Conservation (phyloP, 1,140 invertebrate genomes). For the Odontomachus brunneus region DNA sequence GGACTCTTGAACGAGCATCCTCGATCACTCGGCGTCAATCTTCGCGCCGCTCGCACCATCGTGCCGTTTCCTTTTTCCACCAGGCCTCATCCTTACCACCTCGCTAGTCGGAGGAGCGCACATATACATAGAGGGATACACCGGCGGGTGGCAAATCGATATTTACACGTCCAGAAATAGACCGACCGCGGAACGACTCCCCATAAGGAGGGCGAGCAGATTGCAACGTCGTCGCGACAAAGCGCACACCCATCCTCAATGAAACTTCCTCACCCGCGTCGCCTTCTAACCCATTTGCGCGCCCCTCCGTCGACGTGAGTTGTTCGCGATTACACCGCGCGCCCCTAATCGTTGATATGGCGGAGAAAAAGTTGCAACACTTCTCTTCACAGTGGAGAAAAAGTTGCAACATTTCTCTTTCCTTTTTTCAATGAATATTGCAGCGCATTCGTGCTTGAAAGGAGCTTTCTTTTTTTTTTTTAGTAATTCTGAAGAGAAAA, state of each 20-base stretch:
- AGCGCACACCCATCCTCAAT: conserved; percentile 31
- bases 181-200: conserved; percentile 67
- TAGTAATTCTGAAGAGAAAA: no score
- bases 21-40: conserved; percentile 30
- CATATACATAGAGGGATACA: not conserved
- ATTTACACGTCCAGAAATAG: conserved; percentile 81
- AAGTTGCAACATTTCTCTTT: no score
- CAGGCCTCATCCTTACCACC: conserved; percentile 37
- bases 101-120: conserved; percentile 36
- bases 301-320: not conserved
- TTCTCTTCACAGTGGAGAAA: no score
- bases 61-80: conserved; percentile 14
- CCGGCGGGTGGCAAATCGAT: conserved; percentile 75
- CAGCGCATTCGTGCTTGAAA: no score
- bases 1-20: not conserved
- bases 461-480: no score
- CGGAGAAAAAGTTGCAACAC: no score
- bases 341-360: no score
- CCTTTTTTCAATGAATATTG: no score
- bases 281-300: conserved; percentile 25
- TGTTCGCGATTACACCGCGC: no score
- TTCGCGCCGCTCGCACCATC: not conserved
- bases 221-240: conserved; percentile 54
- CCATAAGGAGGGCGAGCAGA: conserved; percentile 49
- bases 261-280: conserved; percentile 49